Evolutionary conservation across 1,140 invertebrate species (phyloP).

Genomic region (Eurosta solidaginis): DNA sequence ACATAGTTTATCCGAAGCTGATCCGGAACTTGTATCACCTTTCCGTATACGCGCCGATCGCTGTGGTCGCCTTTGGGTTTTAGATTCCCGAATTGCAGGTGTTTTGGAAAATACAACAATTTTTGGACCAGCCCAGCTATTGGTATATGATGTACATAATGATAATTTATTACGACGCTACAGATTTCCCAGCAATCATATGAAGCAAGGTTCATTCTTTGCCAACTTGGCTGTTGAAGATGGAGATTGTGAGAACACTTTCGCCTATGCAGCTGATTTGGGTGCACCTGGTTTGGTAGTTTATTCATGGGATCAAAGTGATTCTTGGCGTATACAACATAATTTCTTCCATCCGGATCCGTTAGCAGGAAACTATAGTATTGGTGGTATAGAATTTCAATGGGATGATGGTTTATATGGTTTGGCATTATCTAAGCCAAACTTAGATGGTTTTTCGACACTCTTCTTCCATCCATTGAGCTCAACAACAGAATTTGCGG

Average conservation of each 20-base stretch:
- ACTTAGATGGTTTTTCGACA: constrained; percentile 69
- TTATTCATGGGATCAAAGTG: constrained; percentile 70
- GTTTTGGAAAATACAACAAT: constrained; percentile 64
- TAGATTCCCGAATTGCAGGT: constrained; percentile 73
- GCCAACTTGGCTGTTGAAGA: constrained; percentile 78
- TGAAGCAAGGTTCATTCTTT: constrained; percentile 72
- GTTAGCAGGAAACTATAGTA: constrained; percentile 70
- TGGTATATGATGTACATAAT: constrained; percentile 75
- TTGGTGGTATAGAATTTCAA: constrained; percentile 72
- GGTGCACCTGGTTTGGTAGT: constrained; percentile 70
- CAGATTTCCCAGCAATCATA: constrained; percentile 66
- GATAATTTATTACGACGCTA: constrained; percentile 70
- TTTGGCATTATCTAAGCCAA: constrained; percentile 67
- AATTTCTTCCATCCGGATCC: constrained; percentile 75
- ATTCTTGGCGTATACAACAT: constrained; percentile 73
- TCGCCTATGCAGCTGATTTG: constrained; percentile 70
- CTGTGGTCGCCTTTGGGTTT: constrained; percentile 75
- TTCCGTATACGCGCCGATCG: constrained; percentile 74
- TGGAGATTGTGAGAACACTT: constrained; percentile 69
- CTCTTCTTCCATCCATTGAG: constrained; percentile 79
- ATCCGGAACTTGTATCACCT: constrained; percentile 73
- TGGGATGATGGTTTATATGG: constrained; percentile 80
- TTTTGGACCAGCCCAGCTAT: constrained; percentile 65
- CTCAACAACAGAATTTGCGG: constrained; percentile 73
- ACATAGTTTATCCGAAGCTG: constrained; percentile 62